These are phyloP conservation scores for Parnassius apollo DNA, from an alignment of 2,888 invertebrate genomes.

Conservation along the genomic window DNA sequence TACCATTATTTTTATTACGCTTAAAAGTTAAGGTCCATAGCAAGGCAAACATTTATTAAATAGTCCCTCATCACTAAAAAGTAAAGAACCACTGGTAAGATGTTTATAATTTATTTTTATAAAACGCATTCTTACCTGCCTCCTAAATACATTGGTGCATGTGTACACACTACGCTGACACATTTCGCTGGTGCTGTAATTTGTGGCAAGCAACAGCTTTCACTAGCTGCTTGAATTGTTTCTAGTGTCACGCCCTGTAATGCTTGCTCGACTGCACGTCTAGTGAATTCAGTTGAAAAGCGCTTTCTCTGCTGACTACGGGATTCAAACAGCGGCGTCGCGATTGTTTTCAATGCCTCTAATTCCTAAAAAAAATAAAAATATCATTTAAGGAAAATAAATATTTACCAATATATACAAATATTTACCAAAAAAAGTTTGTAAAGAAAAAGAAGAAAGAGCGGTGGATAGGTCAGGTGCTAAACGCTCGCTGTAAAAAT, in stretches of 20 bases:
- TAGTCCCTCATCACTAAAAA: no score
- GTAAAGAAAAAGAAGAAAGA: no score
- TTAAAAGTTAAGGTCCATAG: no score
- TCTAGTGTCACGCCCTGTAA: constrained; percentile 67
- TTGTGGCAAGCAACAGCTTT: constrained; percentile 63
- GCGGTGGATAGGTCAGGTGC: no score
- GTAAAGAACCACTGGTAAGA: no score
- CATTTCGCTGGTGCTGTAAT: constrained; percentile 64
- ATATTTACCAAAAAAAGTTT: no score
- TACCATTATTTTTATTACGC: no score
- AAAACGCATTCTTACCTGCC: constrained; percentile 69
- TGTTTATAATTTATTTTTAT: neutral
- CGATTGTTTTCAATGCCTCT: constrained; percentile 61
- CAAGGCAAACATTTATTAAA: no score
- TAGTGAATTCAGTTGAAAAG: constrained; percentile 81
- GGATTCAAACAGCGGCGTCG: constrained; percentile 63
- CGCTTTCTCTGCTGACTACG: constrained; percentile 60
- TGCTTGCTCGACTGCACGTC: constrained; percentile 83
- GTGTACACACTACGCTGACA: constrained; percentile 76
- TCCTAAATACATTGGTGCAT: constrained; percentile 84
- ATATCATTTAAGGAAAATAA: no score
- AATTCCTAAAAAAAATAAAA: constrained; percentile 54
- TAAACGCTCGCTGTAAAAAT: no score
- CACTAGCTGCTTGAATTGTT: constrained; percentile 44
- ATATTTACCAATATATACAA: no score